Base-by-base conservation (phyloP, 2,888 invertebrate genomes). In the Tineola bisselliella region DNA sequence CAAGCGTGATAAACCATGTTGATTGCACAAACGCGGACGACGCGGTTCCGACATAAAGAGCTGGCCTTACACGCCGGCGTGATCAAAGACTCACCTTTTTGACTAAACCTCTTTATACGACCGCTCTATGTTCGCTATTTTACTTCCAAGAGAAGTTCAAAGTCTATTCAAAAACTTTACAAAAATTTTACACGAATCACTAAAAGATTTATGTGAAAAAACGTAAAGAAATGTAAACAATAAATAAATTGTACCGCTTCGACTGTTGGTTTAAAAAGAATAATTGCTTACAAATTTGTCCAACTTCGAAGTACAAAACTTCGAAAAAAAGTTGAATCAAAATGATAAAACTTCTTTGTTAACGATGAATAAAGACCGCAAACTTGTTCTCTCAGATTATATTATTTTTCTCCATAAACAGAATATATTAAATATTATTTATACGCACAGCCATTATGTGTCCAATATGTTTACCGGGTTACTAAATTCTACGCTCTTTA, bases 311-410 rank as follows among this genome's bases (percentile, higher is more conserved):
- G 61, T 63, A 44, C 17, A 17, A 18, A 66, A 68, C 67, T n/a
- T n/a, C n/a, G n/a, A n/a, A n/a, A n/a, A n/a, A 66, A 70, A 74
- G 70, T 69, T 69, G 69, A 70, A 71, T 73, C 71, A 75, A 70
- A 69, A 72, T 69, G 63, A 64, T 59, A 60, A 64, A 75, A 75
- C 67, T 74, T 73, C 10, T 10, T 38, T 67, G 61, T 65, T 69
- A 69, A 71, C 70, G 68, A 72, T 69, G 69, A 70, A 73, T 70
- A 70, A 71, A 69, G 68, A 65, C 68, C 68, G 64, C 63, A 65
- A 69, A 64, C 67, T 67, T 65, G 61, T 44, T 31, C 38, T 31
- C 57, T 43, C 63, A 38, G 52, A 38, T 59, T 63, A 65, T 63
- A 63, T 62, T 65, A 48, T 68, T 66, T 65, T 66, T 66, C 62